Evolutionary conservation across 2,888 invertebrate species (phyloP).

Genomic region (Notodonta dromedarius): DNA sequence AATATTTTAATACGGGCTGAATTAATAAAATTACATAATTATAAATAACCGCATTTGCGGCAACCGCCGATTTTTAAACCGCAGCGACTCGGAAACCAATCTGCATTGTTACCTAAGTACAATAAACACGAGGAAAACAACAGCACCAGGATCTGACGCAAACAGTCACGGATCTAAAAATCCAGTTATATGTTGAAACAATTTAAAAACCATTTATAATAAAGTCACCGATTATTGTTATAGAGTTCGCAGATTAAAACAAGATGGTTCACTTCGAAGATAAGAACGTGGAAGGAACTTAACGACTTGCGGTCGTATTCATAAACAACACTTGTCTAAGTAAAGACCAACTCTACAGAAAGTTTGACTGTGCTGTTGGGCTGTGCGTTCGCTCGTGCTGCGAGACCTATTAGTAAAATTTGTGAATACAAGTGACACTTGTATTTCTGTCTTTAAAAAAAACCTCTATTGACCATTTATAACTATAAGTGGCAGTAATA

Average conservation of each 20-base stretch:
- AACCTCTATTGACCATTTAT: too few relatives aligned
- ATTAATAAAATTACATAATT: neutral
- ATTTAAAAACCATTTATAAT: constrained; percentile 7
- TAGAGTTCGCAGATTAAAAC: neutral
- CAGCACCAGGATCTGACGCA: constrained; percentile 24
- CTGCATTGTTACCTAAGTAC: neutral
- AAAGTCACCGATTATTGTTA: neutral
- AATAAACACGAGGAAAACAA: neutral
- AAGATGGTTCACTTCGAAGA: neutral
- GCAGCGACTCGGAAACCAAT: neutral
- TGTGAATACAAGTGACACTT: too few relatives aligned
- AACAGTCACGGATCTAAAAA: constrained; percentile 30
- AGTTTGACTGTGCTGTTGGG: too few relatives aligned
- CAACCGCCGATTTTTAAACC: neutral
- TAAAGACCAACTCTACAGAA: too few relatives aligned
- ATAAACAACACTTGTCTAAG: too few relatives aligned
- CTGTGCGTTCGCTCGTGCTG: too few relatives aligned
- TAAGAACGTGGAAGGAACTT: neutral
- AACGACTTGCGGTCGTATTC: too few relatives aligned
- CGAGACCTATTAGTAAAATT: too few relatives aligned
- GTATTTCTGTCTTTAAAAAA: too few relatives aligned
- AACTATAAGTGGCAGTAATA: too few relatives aligned
- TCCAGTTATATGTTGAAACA: constrained; percentile 12
- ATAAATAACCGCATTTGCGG: neutral
- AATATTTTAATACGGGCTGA: neutral